Percentiles rank a stretch among this genome's conserved stretches.
Conservation (phyloP, 2,113 vertebrate genomes). For the Hydrochoerus hydrochaeris region DNA sequence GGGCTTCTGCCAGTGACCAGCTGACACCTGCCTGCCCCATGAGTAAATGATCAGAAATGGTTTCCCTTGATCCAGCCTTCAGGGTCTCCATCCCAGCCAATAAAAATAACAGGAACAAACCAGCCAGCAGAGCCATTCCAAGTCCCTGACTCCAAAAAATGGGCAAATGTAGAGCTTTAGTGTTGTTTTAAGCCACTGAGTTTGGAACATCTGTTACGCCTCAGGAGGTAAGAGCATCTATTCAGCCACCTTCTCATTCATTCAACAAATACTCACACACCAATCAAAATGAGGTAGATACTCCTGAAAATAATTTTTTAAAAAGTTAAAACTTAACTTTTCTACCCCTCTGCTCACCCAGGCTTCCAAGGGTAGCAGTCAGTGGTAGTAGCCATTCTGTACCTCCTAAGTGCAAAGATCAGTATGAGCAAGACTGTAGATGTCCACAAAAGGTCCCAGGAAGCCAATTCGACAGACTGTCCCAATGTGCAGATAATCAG, state of each 20-base stretch:
- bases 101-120: background rate
- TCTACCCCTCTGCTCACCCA: slow-evolving; percentile 66
- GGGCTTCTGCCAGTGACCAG: background rate
- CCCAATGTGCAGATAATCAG: slow-evolving; percentile 26
- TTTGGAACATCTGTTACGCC: background rate
- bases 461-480: slow-evolving; percentile 17
- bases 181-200: background rate
- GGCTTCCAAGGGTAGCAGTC: slow-evolving; percentile 62
- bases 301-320: background rate
- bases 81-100: background rate
- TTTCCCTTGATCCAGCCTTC: background rate
- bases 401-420: slow-evolving; percentile 52
- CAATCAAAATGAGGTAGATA: background rate
- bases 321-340: background rate
- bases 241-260: background rate
- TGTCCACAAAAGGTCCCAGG: slow-evolving; percentile 34
- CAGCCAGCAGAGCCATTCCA: background rate
- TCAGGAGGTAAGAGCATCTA: background rate
- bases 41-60: background rate
- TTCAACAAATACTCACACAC: background rate
- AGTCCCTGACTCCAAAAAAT: background rate
- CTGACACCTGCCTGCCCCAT: background rate
- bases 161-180: background rate
- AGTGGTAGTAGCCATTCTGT: slow-evolving; percentile 66
- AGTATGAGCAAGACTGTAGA: background rate